Evolutionary conservation across 2,797 vertebrate genomes (phyloP).

Genomic region (Danionella dracula): DNA sequence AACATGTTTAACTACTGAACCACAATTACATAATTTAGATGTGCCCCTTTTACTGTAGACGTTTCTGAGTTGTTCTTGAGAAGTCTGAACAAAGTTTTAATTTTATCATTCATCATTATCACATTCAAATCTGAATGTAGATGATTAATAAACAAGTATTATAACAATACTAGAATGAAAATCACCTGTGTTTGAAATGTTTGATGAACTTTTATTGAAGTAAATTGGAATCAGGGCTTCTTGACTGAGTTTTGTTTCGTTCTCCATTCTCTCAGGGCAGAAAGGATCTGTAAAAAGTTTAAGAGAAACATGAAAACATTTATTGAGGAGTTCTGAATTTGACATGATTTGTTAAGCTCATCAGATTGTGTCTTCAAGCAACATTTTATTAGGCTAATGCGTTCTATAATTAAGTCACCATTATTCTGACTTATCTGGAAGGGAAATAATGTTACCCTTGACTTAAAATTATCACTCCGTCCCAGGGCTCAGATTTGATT

Average conservation of each 20-base stretch:
- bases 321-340: not conserved
- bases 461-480: not conserved
- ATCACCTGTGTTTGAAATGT: constrained; percentile 1
- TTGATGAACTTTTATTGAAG: not conserved
- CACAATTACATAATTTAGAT: too few relatives aligned
- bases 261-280: not conserved
- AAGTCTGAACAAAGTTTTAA: too few relatives aligned
- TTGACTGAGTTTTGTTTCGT: not conserved
- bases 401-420: constrained; percentile 19
- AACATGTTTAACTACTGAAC: too few relatives aligned
- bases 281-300: not conserved
- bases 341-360: not conserved
- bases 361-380: constrained; percentile 21
- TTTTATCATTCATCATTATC: too few relatives aligned
- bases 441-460: not conserved
- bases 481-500: not conserved
- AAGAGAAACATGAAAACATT: not conserved
- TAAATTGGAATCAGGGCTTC: not conserved
- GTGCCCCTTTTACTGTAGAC: too few relatives aligned
- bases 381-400: constrained; percentile 31
- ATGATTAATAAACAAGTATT: too few relatives aligned
- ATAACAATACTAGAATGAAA: too few relatives aligned
- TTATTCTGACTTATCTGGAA: not conserved
- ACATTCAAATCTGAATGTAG: too few relatives aligned
- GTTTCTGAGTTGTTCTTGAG: too few relatives aligned